Evolutionary conservation across 2,113 vertebrate genomes (phyloP), one percentile per base, ranked within the genome.

Genomic region (Phrynosoma blainvillii): DNA sequence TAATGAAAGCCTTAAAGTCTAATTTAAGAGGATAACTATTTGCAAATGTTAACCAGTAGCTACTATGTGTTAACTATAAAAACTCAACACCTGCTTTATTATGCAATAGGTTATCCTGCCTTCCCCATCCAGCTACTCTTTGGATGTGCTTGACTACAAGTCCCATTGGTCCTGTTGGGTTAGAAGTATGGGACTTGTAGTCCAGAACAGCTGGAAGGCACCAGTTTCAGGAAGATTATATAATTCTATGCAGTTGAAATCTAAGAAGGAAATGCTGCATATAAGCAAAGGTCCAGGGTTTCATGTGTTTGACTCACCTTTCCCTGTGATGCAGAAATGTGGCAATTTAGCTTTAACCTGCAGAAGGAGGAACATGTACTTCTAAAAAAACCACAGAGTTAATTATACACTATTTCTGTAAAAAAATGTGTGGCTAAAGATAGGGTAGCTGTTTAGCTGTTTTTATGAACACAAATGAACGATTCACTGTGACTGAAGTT

Each of bases 381-480:
- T 82, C 36, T 66, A 62, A 73, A 27, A 74, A 87, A 62, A 87
- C 80, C 77, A 54, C 36, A 30, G 52, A 71, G 77, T n/a, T 81
- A 87, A 87, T 87, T 80, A 81, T 73, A 81, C 18, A 30, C 56
- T 81, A 25, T 36, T 21, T 71, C 73, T 36, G 59, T 62, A n/a
- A 47, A 56, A 76, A 80, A 59, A n/a, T 56, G 30, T 73, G 85
- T 73, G 78, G 85, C 27, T 80, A 73, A 27, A 59, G n/a, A 52
- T 20, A 70, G 18, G 68, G 54, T 80, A 32, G 78, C 14, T 74
- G 32, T 87, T 87, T 74, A 59, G 52, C 52, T 81, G 16, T 74
- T 73, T 71, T 80, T 71, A 87, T 62, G 77, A 59, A 20, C 68
- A 79, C 32, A 87, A 71, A 87, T 10, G n/a, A 74, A 66, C 78